Percentiles rank a stretch among this genome's conserved stretches.
Evolutionary conservation across 2,888 invertebrate species (phyloP).

Genomic region (Amphimallon solstitiale): DNA sequence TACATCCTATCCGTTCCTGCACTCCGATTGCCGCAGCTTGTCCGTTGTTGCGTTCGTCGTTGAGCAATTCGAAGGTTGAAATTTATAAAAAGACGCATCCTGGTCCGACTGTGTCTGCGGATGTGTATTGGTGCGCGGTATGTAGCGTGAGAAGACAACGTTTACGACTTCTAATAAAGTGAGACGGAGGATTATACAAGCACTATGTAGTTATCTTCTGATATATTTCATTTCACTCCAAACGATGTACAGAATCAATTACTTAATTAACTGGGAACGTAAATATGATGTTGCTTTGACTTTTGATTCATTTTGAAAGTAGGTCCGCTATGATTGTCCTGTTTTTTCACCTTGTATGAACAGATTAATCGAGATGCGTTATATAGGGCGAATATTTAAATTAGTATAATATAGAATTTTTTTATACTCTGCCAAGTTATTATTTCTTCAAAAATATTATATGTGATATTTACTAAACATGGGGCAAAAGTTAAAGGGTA

Average conservation of each 20-base stretch:
- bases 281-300: conserved; percentile 5
- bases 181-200: neutral
- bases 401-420: too few species aligned
- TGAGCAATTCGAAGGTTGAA: conserved; percentile 53
- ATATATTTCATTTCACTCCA: conserved; percentile 20
- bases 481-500: too few species aligned
- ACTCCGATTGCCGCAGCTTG: too few species aligned
- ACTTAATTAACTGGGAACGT: neutral
- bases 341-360: too few species aligned
- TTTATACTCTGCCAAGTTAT: too few species aligned
- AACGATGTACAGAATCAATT: conserved; percentile 15
- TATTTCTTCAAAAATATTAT: too few species aligned
- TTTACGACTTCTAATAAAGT: neutral
- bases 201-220: conserved; percentile 13
- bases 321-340: conserved; percentile 4
- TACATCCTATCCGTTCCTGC: too few species aligned
- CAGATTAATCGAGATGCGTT: too few species aligned
- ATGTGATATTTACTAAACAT: too few species aligned
- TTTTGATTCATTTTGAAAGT: conserved; percentile 10
- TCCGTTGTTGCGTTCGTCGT: conserved; percentile 34
- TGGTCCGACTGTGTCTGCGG: conserved; percentile 46
- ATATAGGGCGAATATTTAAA: too few species aligned
- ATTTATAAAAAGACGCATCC: conserved; percentile 56
- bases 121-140: neutral
- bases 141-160: conserved; percentile 7